Base-by-base conservation (phyloP, 2,888 invertebrate genomes). In the Oeneis ivallda region DNA sequence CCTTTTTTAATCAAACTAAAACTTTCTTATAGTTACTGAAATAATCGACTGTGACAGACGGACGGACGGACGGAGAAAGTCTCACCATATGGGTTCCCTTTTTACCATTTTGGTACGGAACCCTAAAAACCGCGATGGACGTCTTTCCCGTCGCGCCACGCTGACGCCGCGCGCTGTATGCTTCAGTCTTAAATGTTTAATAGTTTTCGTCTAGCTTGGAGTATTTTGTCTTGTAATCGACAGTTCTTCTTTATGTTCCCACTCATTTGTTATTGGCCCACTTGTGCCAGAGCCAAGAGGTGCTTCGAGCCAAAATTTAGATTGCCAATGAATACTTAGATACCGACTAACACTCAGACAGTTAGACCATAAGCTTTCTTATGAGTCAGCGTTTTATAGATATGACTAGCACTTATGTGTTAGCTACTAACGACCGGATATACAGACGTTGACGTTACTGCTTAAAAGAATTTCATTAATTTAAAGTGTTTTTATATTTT, bases 201-300 rank as follows among this genome's bases (percentile, higher is more conserved):
- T 63, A 50, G 60, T 19, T 49, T 59, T 50, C 39, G 52, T 67
- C 56, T 57, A 52, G 56, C 56, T 43, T 47, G 47, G 47, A 49
- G 68, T 65, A 75, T 74, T 76, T 76, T 77, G 73, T 77, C 75
- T 79, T 79, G 76, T 73, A 81, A 82, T 85, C 81, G 84, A 82
- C 82, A 79, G 75, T 74, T 71, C 74, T 77, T 77, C 75, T 83
- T 81, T 82, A 82, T 80, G 74, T 75, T 71, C 57, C 39, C 73
- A 26, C 76, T 76, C 76, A 80, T 79, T 79, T 83, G 82, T 83
- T 83, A 85, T 82, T 86, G 83, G 79, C 81, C 85, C 79, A 87
- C 84, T 88, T 87, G 86, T 75, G 69, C 72, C 64, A 65, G 79
- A 74, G 88, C 89, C 88, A 89, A 89, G 77, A 74, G 71, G 70